Evolutionary conservation across 2,888 invertebrate genomes (phyloP), one percentile per base, ranked within the genome.

Genomic region (Limnephilus rhombicus): DNA sequence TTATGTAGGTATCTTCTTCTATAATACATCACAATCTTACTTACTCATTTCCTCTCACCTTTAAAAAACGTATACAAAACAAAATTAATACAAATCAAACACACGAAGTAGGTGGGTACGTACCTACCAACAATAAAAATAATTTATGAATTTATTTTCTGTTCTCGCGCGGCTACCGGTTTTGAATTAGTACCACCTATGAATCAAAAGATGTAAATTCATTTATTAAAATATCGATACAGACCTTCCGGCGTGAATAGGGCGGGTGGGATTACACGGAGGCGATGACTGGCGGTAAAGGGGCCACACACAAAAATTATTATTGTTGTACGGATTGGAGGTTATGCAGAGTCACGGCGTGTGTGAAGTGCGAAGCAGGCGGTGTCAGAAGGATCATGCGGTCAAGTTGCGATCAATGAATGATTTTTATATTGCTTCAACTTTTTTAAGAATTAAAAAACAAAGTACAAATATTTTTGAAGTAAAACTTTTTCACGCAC

Each of bases 151-250:
- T 68, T 68, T 68, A 68, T 68, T 68, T 68, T 68, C 24, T 24
- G n/a, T 68, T 68, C 15, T 86, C 88, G 29, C 34, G 53, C 31
- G 80, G 91, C 91, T 91, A 91, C 91, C 82, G 91, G 86, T 91
- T 80, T 37, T 88, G 88, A 88, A 88, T 88, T 88, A 88, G 80
- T 37, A 11, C 29, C 88, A 68, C 37, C 41, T 68, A 83, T 91
- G 91, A 89, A 91, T 91, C 87, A 89, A 91, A 91, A 91, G 68
- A n/a, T 88, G 88, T 89, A 34, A 89, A 68, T 89, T 89, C 88
- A 83, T 91, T 91, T 89, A 91, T 91, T 91, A 88, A 91, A 91
- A 86, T 91, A 91, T 89, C 82, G 91, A 89, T 86, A 91, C 90
- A 68, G n/a, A 41, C 45, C 85, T 15, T 24, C 37, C 2, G 37